Evolutionary conservation across 1,140 invertebrate species (phyloP).

Genomic region (Tachypleus tridentatus): DNA sequence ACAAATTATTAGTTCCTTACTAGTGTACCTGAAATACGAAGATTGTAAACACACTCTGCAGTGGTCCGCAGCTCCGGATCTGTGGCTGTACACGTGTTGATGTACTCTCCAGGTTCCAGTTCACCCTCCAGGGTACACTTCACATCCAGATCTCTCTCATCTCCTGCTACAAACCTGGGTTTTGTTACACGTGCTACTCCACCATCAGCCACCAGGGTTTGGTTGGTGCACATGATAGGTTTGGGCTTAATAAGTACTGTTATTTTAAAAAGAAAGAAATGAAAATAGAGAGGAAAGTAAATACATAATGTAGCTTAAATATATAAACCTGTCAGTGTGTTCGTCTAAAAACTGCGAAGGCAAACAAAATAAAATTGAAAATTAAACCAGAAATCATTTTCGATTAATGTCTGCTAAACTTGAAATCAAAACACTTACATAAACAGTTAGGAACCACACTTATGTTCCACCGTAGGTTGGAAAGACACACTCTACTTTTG

Average conservation of each 20-base stretch:
- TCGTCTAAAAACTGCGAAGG: too few relatives aligned
- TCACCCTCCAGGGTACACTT: too few relatives aligned
- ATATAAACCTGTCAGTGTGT: too few relatives aligned
- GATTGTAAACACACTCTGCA: slow-evolving; percentile 9
- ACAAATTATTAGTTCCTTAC: too few relatives aligned
- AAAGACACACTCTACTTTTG: not conserved
- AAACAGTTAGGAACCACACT: slow-evolving; percentile 4
- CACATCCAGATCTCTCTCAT: slow-evolving; percentile 7
- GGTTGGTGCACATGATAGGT: slow-evolving; percentile 2
- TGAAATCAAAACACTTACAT: slow-evolving; percentile 12
- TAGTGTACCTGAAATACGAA: slow-evolving; percentile 10
- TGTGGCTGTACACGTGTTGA: slow-evolving; percentile 7
- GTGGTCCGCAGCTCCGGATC: slow-evolving; percentile 7
- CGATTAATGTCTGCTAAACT: too few relatives aligned
- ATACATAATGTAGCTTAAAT: not conserved
- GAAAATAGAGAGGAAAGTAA: not conserved
- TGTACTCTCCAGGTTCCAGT: slow-evolving; percentile 9
- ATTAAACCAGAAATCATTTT: too few relatives aligned
- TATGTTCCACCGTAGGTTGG: slow-evolving; percentile 8
- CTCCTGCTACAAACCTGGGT: slow-evolving; percentile 8
- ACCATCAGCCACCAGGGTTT: not conserved
- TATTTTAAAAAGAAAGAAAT: slow-evolving; percentile 6
- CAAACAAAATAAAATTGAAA: too few relatives aligned
- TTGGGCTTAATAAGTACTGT: slow-evolving; percentile 4
- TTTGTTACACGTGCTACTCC: not conserved